A percentile compares a stretch with the other conserved stretches of the same genome.
Evolutionary conservation across 2,797 vertebrate species (phyloP).

Genomic region (Carcharodon carcharias): DNA sequence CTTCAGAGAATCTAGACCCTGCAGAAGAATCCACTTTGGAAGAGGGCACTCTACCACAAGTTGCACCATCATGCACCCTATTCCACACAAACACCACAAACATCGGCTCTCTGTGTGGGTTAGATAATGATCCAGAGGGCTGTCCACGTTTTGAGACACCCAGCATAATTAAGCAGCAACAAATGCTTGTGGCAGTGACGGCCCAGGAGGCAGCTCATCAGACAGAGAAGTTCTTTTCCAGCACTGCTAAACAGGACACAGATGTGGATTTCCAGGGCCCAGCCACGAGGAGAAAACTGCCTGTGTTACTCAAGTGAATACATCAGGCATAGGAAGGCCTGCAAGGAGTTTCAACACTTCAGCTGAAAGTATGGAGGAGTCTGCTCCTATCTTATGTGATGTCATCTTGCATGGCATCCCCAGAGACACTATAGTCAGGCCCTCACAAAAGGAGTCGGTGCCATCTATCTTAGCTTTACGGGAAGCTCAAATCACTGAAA

Average conservation of each 20-base stretch:
- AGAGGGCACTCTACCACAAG: not conserved
- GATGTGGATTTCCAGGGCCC: not conserved
- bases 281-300: not conserved
- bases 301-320: not conserved
- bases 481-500: not conserved
- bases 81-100: not conserved
- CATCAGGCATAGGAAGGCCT: not conserved
- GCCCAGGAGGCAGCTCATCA: not conserved
- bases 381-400: not conserved
- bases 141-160: not conserved
- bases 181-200: not conserved
- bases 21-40: not conserved
- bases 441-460: not conserved
- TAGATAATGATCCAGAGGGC: not conserved
- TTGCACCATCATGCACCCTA: not conserved
- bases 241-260: not conserved
- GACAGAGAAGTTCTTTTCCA: not conserved
- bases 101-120: not conserved
- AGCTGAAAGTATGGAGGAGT: not conserved
- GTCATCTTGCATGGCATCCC: not conserved
- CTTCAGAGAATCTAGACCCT: not conserved
- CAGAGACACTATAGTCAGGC: not conserved
- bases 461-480: not conserved
- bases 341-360: not conserved
- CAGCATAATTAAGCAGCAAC: not conserved